phyloP scores from a whole-genome alignment of 1,140 invertebrate species.

The Drosophila repleta region DNA sequence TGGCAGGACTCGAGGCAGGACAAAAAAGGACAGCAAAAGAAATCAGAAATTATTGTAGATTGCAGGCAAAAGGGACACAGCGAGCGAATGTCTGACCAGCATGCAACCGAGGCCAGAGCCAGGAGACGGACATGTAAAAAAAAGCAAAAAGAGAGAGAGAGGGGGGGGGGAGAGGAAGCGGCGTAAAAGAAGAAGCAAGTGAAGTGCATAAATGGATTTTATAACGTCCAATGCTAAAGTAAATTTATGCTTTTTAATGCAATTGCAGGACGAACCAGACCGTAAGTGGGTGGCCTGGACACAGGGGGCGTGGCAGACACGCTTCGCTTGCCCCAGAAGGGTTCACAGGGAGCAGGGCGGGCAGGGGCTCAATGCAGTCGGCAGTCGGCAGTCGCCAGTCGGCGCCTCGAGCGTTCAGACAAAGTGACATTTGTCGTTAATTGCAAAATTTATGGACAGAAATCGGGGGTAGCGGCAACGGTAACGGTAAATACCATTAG shows the following conservation, averaged over 20 bases:
- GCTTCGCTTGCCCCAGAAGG: constrained; percentile 63
- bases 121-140: background rate
- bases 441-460: constrained; percentile 79
- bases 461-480: constrained; percentile 45
- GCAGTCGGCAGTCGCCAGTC: constrained; percentile 23
- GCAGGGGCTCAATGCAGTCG: constrained; percentile 19
- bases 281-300: constrained; percentile 61
- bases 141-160: background rate
- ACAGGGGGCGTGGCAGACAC: constrained; percentile 19
- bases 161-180: background rate
- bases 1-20: constrained; percentile 56
- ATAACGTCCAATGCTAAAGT: constrained; percentile 80
- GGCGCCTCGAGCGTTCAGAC: constrained; percentile 52
- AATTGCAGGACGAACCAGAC: constrained; percentile 80
- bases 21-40: constrained; percentile 58
- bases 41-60: constrained; percentile 83
- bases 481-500: constrained; percentile 29
- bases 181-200: constrained; percentile 51
- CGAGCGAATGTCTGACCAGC: constrained; percentile 62
- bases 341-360: constrained; percentile 11
- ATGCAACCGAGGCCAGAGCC: constrained; percentile 50
- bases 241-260: constrained; percentile 83
- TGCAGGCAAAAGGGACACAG: constrained; percentile 44
- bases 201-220: constrained; percentile 83
- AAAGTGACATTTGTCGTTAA: constrained; percentile 83